phyloP scores from a whole-genome alignment of 1,140 invertebrate species.

The Plodia interpunctella region DNA sequence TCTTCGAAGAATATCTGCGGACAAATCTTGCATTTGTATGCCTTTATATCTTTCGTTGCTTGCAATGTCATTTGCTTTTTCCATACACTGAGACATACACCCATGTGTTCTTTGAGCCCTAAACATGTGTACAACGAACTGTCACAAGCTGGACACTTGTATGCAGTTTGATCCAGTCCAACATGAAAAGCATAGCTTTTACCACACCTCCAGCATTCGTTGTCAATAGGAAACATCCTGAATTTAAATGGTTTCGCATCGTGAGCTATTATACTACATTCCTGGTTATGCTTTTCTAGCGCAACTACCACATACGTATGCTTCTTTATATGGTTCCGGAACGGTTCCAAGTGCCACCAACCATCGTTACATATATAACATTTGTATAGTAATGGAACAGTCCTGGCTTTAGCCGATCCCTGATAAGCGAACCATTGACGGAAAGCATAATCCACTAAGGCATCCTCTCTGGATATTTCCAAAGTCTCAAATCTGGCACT shows the following conservation, averaged over 20 bases:
- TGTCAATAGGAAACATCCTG: neutral
- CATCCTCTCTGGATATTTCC: neutral
- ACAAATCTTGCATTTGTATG: constrained; percentile 1
- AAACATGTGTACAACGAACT: constrained; percentile 13
- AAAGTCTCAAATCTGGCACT: neutral
- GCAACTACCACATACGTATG: constrained; percentile 4
- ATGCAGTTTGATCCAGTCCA: neutral
- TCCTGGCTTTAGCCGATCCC: neutral
- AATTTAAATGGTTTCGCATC: neutral
- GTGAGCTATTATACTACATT: constrained; percentile 21
- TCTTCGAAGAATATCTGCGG: neutral
- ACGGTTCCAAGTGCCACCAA: constrained; percentile 31
- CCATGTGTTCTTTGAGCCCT: neutral
- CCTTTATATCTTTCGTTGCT: neutral
- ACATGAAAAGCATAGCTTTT: constrained; percentile 10
- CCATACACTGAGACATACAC: neutral
- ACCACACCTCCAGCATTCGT: constrained; percentile 14
- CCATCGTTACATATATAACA: constrained; percentile 29
- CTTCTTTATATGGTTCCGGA: constrained; percentile 25
- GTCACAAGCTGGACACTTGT: neutral
- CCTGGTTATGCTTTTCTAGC: constrained; percentile 11
- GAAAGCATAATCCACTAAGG: neutral
- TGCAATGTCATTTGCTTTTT: neutral
- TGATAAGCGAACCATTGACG: neutral
- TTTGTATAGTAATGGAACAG: constrained; percentile 27